Percentiles rank a stretch among this genome's conserved stretches.
Evolutionary conservation across 2,888 invertebrate genomes (phyloP).

Genomic region (Torymus auratus): DNA sequence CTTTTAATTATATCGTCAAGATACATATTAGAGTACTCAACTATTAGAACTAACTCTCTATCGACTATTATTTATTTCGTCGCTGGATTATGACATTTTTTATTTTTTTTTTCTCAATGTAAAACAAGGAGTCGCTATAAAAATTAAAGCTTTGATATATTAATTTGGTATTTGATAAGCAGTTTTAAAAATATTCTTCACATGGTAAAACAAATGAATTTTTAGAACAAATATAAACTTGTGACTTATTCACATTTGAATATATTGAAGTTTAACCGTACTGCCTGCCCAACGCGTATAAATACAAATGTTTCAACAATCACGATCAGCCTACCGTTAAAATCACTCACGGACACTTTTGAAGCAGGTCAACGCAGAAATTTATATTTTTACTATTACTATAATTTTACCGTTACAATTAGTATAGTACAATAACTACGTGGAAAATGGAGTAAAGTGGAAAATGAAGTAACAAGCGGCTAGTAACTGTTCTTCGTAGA

Average conservation of each 20-base stretch:
- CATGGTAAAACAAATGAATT: too few species aligned
- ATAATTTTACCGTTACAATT: constrained; percentile 44
- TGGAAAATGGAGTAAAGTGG: constrained; percentile 14
- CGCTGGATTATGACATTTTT: too few species aligned
- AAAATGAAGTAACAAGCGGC: constrained; percentile 36
- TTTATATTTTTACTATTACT: constrained; percentile 25
- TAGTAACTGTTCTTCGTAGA: constrained; percentile 29
- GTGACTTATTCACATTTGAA: not conserved
- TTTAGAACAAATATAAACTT: too few species aligned
- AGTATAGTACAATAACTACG: constrained; percentile 21
- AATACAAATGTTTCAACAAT: constrained; percentile 36
- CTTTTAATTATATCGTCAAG: too few species aligned
- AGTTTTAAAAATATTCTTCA: not conserved
- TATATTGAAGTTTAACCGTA: constrained; percentile 13
- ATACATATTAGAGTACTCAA: too few species aligned
- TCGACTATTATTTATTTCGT: too few species aligned
- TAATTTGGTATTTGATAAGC: too few species aligned
- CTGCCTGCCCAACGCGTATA: not conserved
- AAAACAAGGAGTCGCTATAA: too few species aligned
- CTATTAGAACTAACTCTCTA: too few species aligned
- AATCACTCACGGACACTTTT: constrained; percentile 32
- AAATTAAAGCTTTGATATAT: too few species aligned
- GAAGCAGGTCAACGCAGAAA: constrained; percentile 34
- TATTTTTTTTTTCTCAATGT: too few species aligned
- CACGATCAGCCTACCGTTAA: constrained; percentile 22